Base-by-base conservation (phyloP, 2,888 invertebrate species). In the Branchipolynoe longqiensis region DNA sequence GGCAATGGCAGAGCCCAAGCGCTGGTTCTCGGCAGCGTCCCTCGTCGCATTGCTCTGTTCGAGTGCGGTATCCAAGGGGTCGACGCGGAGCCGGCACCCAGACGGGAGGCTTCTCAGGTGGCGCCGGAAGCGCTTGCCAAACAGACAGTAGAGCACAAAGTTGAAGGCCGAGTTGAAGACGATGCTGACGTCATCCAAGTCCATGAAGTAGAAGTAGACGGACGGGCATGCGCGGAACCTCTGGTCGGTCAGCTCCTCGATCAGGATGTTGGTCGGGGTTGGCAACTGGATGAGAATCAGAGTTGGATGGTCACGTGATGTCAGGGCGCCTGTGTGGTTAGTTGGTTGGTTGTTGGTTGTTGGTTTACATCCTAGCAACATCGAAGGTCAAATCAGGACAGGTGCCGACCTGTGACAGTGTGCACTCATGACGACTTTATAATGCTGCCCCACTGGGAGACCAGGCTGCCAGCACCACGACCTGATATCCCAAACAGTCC, bases 121-220 rank as follows among this genome's bases (percentile, higher is more conserved):
- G 2, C 73, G 38, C 2, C 73, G 18, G 73, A 73, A 73, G 4
- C 73, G 14, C 38, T 73, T 73, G 14, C 73, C 73, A 28, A 73
- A 73, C 4, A 73, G 73, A 18, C 73, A 73, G 73, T 73, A 73
- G n/a, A 73, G 73, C 38, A 73, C 73, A 28, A 73, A 73, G 73
- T 73, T 73, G 38, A 73, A 73, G 6, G 73, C 73, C 22, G 73
- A 73, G 73, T 73, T 73, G 73, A 73, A 73, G 41, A 14, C 14
- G 25, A 73, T 73, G 38, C 73, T 40, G 22, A 73, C 38, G 36
- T 73, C 73, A 6, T 25, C 73, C 8, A 73, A 73, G 40, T 73
- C 73, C 36, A 22, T 73, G 73, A 73, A 73, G 41, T 73, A 73
- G 41, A 40, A 73, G 73, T 40, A 73, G 38, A 33, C n/a, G n/a